Evolutionary conservation across 2,888 invertebrate genomes (phyloP).

Genomic region (Prenolepis imparis): DNA sequence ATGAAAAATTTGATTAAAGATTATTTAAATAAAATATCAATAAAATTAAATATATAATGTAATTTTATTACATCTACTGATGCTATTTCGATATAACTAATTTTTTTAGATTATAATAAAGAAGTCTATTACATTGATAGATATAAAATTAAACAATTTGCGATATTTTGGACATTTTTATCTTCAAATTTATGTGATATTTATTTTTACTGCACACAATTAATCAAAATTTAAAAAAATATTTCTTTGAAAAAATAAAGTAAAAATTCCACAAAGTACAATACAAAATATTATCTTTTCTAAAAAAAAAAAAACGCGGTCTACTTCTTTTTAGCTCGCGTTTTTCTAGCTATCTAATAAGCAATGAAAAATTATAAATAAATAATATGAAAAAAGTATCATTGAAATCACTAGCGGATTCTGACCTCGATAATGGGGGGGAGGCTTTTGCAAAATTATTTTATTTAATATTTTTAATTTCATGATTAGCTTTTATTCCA

Average conservation of each 20-base stretch:
- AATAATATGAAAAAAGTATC: background rate
- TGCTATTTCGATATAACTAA: background rate
- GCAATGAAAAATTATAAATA: conserved; percentile 10
- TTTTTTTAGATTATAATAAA: background rate
- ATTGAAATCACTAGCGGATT: too few species aligned
- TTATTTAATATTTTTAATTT: too few species aligned
- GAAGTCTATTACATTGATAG: background rate
- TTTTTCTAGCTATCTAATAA: conserved; percentile 1
- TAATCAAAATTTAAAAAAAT: background rate
- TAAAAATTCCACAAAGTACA: background rate
- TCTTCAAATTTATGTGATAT: background rate
- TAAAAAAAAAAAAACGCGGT: too few species aligned
- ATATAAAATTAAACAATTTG: background rate
- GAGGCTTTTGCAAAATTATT: too few species aligned
- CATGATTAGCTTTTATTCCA: too few species aligned
- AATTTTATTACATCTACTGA: background rate
- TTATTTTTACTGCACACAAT: background rate
- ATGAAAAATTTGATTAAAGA: too few species aligned
- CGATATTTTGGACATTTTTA: background rate
- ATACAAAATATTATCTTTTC: background rate
- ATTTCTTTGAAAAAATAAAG: background rate
- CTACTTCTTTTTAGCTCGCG: background rate
- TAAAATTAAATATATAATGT: background rate
- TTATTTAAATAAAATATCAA: background rate
- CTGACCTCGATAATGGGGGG: too few species aligned